A percentile compares a stretch with the other conserved stretches of the same genome.
phyloP scores from a whole-genome alignment of 64 coral and sea anemone species.

The Montipora efflorescens region DNA sequence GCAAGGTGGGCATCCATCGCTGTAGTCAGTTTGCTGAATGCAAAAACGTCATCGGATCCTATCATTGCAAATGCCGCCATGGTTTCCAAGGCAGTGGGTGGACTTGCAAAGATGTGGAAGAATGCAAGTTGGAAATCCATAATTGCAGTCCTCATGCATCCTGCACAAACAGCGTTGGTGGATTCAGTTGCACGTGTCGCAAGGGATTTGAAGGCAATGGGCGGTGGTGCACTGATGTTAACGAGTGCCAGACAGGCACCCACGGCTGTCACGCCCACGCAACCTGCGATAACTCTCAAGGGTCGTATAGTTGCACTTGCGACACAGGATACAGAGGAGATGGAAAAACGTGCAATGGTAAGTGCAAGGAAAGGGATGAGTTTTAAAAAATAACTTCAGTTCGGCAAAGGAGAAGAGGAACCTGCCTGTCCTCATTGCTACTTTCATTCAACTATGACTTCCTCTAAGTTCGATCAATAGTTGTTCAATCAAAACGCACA shows the following conservation, averaged over 20 bases:
- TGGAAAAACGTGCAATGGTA: slow-evolving; percentile 46
- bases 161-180: slow-evolving; percentile 69
- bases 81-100: slow-evolving; percentile 50
- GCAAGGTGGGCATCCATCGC: background rate
- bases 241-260: slow-evolving; percentile 49
- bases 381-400: background rate
- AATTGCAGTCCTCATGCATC: slow-evolving; percentile 27
- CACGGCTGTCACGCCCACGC: slow-evolving; percentile 40
- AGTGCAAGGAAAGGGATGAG: background rate
- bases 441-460: no score
- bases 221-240: slow-evolving; percentile 42
- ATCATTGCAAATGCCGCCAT: slow-evolving; percentile 28
- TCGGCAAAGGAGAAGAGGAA: no score
- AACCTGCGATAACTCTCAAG: slow-evolving; percentile 31
- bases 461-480: no score
- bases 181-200: slow-evolving; percentile 52
- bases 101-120: slow-evolving; percentile 54
- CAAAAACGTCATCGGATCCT: slow-evolving; percentile 37
- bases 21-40: slow-evolving; percentile 32
- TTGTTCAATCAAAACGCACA: no score
- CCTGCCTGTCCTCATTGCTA: no score
- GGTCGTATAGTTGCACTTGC: slow-evolving; percentile 49
- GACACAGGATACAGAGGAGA: slow-evolving; percentile 47
- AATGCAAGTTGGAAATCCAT: slow-evolving; percentile 16
- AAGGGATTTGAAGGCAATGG: slow-evolving; percentile 64